Percentiles rank a stretch among this genome's conserved stretches.
Conservation (phyloP, 2,888 invertebrate species). For the Hemistola chrysoprasaria region DNA sequence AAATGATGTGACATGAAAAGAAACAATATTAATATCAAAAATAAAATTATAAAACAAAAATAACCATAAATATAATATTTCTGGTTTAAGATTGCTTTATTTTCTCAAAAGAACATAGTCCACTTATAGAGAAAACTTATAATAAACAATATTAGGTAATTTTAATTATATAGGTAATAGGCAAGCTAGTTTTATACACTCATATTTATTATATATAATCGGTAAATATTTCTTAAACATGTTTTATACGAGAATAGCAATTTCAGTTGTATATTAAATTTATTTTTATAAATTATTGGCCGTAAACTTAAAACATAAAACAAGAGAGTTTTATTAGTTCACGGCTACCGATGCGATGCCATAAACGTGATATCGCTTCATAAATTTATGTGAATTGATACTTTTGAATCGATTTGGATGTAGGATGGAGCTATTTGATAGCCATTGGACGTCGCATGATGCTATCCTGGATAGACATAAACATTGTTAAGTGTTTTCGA, state of each 20-base stretch:
- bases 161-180: too few relatives aligned
- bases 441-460: slow-evolving; percentile 11
- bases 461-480: slow-evolving; percentile 14
- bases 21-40: neutral
- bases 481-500: slow-evolving; percentile 8
- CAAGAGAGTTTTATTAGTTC: slow-evolving; percentile 64
- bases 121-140: too few relatives aligned
- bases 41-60: too few relatives aligned
- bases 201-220: too few relatives aligned
- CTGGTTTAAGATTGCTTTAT: too few relatives aligned
- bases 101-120: too few relatives aligned
- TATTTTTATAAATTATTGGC: slow-evolving; percentile 68
- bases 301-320: slow-evolving; percentile 71
- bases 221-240: slow-evolving; percentile 38
- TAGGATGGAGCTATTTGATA: slow-evolving; percentile 34
- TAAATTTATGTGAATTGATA: slow-evolving; percentile 66
- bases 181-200: too few relatives aligned
- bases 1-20: neutral
- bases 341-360: slow-evolving; percentile 48
- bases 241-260: slow-evolving; percentile 46
- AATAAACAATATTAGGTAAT: too few relatives aligned
- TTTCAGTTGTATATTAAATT: slow-evolving; percentile 58
- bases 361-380: slow-evolving; percentile 65
- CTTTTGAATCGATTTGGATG: slow-evolving; percentile 47
- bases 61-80: too few relatives aligned